Conservation (phyloP, 2,113 vertebrate genomes). For the Cebus imitator region DNA sequence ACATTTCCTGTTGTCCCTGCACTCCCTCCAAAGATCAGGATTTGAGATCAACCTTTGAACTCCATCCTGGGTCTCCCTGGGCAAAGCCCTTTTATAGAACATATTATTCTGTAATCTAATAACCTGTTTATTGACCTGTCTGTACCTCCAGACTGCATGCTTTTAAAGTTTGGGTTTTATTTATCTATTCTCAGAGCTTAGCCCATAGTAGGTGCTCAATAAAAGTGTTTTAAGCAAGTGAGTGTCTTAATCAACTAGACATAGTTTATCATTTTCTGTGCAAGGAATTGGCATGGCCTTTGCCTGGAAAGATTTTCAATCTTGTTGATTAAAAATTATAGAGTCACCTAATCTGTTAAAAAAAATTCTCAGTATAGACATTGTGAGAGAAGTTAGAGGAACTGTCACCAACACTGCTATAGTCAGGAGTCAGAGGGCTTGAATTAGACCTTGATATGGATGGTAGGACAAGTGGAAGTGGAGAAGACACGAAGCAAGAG, state of each 20-base stretch:
- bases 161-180: neutral
- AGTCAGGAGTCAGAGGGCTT: neutral
- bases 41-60: neutral
- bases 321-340: neutral
- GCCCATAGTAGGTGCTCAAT: neutral
- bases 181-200: neutral
- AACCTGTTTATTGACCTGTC: neutral
- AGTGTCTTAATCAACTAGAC: neutral
- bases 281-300: neutral
- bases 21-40: neutral
- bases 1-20: neutral
- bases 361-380: neutral
- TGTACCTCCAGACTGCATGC: neutral
- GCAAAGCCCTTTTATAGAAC: neutral
- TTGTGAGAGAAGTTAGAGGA: neutral
- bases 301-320: neutral
- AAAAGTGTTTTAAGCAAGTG: neutral
- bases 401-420: neutral
- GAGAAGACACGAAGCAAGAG: neutral
- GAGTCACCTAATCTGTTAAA: neutral
- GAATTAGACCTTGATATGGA: neutral
- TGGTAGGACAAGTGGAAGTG: no score
- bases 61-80: neutral
- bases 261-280: constrained; percentile 7
- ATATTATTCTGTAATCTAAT: neutral